These are phyloP conservation scores for Oxyura jamaicensis DNA, from an alignment of 2,113 vertebrate species.

Conservation along the genomic window DNA sequence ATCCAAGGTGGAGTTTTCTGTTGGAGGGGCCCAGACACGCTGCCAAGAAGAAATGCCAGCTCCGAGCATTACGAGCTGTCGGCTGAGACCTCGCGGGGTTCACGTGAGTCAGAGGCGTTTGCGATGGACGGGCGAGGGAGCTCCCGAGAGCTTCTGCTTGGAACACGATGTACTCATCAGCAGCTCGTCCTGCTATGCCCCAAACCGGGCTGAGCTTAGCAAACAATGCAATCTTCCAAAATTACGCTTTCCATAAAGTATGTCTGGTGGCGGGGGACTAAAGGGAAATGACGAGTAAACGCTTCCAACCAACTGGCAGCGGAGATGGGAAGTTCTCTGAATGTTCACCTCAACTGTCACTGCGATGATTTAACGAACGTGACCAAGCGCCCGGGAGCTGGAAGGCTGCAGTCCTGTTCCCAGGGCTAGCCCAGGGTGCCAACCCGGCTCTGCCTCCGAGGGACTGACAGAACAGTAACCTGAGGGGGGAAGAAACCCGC, in stretches of 20 bases:
- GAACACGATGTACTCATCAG: neutral
- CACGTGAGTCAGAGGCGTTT: neutral
- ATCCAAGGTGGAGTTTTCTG: neutral
- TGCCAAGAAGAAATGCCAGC: neutral
- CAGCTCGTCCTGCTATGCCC: neutral
- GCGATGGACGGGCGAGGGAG: neutral
- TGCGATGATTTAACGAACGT: too few relatives aligned
- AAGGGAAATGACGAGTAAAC: neutral
- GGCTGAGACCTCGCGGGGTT: neutral
- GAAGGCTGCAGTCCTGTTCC: neutral
- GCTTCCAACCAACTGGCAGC: neutral
- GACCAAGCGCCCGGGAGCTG: too few relatives aligned
- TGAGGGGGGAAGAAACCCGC: neutral
- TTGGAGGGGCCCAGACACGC: too few relatives aligned
- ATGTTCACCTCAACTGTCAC: accelerated
- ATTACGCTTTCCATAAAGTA: neutral
- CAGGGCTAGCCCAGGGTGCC: neutral
- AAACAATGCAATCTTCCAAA: neutral
- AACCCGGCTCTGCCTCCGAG: neutral
- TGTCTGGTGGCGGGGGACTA: neutral
- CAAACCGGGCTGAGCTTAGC: neutral
- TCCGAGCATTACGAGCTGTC: neutral
- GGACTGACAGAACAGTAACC: neutral
- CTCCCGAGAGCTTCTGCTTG: neutral
- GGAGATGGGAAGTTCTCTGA: neutral